Evolutionary conservation across 2,888 invertebrate species (phyloP), one percentile per base, ranked within the genome.

Genomic region (Chrysolina oricalcia): DNA sequence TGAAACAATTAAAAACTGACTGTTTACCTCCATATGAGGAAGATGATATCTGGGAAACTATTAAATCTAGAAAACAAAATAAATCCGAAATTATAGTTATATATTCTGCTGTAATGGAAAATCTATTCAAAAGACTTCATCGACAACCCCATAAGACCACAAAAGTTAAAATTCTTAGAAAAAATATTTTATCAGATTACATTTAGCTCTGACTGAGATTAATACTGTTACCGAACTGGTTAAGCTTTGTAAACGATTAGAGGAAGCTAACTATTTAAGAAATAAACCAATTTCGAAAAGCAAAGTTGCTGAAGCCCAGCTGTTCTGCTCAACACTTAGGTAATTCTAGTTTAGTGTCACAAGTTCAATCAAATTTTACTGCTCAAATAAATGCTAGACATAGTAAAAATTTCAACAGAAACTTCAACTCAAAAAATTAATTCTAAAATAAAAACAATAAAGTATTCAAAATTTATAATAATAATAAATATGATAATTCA

Each of bases 31-130:
- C 64, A 35, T 41, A 62, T 21, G 23, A 43, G 9, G 71, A 71
- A n/a, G 46, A 71, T 9, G 35, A 48, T 19, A 35, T 69, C 5
- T 53, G n/a, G 41, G 56, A 69, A 41, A 40, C 40, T 35, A 70
- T 70, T 3, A 72, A 48, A 50, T 35, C 53, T 1, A 48, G 72
- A 17, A 72, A 35, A 53, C 72, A 72, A 65, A 53, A 53, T 41
- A 46, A 41, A 53, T 15, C 46, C 53, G 72, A 72, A 48, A 27
- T 66, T 19, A 41, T 72, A 9, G 46, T 53, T 6, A 53, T 72
- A 48, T 72, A 53, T 50, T 65, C 65, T n/a, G 72, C 72, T 1
- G 35, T 48, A 5, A 65, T 72, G 64, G 65, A 72, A 41, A 53
- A 64, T n/a, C 23, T 64, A 2, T 71, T 43, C n/a, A 35, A 35